Evolutionary conservation across 92 coral and sea anemone genomes (phyloP).

Genomic region (Phenganax marumi): DNA sequence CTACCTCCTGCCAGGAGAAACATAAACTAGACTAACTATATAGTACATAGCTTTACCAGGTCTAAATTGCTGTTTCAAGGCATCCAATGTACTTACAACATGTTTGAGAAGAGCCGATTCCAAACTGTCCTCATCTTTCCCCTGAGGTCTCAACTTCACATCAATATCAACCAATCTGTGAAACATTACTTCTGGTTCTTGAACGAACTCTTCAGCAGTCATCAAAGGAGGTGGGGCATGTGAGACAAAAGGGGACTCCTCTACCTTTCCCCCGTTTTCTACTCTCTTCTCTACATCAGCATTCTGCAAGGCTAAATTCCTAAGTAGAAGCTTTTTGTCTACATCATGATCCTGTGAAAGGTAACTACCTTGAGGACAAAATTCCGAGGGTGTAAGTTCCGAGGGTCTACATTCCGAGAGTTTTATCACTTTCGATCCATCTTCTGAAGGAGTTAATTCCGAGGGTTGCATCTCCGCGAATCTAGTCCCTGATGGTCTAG

Average conservation of each 20-base stretch:
- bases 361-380: not conserved
- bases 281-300: not conserved
- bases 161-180: constrained; percentile 86
- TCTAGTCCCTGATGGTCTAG: too few species aligned
- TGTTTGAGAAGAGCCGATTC: constrained; percentile 88
- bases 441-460: not conserved
- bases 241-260: constrained; percentile 26
- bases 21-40: too few species aligned
- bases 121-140: constrained; percentile 62
- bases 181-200: constrained; percentile 78
- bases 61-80: not conserved
- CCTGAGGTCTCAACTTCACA: constrained; percentile 71
- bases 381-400: not conserved
- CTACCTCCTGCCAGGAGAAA: too few species aligned
- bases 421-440: not conserved
- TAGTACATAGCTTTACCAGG: too few species aligned
- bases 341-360: constrained; percentile 25
- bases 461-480: not conserved
- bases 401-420: constrained; percentile 2
- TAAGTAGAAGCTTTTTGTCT: constrained; percentile 10
- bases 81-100: constrained; percentile 64
- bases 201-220: constrained; percentile 75
- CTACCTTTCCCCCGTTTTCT: not conserved
- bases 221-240: constrained; percentile 22
- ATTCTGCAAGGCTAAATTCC: constrained; percentile 10